Evolutionary conservation across 2,797 vertebrate genomes (phyloP).

Genomic region (Tangara arthus): DNA sequence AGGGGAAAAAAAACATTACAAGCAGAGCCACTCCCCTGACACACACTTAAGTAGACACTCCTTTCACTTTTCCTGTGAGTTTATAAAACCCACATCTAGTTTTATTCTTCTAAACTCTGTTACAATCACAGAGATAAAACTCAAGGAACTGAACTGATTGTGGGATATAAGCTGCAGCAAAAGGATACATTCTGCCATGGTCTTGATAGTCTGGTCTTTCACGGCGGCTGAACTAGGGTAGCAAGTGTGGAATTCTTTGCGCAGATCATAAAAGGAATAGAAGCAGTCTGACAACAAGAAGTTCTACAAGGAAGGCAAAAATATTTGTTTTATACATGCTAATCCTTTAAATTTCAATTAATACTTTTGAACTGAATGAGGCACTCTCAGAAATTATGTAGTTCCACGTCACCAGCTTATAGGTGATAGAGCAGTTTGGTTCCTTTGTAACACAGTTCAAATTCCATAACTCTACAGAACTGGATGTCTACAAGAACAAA

Average conservation of each 20-base stretch:
- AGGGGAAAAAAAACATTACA: neutral
- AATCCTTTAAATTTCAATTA: neutral
- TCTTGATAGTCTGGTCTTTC: constrained; percentile 82
- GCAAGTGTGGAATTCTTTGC: constrained; percentile 89
- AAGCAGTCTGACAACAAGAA: constrained; percentile 90
- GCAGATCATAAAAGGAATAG: constrained; percentile 92
- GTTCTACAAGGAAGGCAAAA: constrained; percentile 78
- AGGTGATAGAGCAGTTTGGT: neutral
- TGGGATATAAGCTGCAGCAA: neutral
- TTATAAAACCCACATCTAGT: neutral
- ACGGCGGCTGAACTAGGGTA: constrained; percentile 80
- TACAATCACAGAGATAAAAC: neutral
- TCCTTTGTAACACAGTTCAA: neutral
- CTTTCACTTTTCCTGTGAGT: neutral
- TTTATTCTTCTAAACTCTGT: neutral
- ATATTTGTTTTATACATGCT: neutral
- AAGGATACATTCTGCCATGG: constrained; percentile 95
- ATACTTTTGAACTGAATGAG: neutral
- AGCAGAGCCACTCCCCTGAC: neutral
- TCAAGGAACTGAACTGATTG: neutral
- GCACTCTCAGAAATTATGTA: neutral
- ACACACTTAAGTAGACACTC: neutral
- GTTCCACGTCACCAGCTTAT: neutral
- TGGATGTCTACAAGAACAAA: neutral
- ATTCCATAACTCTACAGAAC: neutral